phyloP scores from a whole-genome alignment of 2,797 vertebrate genomes.

The Hylomyscus alleni region DNA sequence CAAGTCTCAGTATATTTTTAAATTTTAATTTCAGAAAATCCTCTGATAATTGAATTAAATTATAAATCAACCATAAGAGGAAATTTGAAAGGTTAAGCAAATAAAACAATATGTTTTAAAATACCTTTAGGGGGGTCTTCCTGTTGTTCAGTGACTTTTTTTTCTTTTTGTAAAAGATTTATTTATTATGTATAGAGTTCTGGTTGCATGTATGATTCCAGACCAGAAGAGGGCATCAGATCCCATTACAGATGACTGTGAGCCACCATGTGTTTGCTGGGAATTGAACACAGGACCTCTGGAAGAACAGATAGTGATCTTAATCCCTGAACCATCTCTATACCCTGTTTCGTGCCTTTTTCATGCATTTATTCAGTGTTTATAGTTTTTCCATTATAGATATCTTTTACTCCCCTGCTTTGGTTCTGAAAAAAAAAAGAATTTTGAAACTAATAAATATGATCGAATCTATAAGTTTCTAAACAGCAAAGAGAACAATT shows the following conservation, averaged over 20 bases:
- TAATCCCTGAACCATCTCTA: no score
- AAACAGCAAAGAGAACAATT: background rate
- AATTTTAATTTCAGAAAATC: background rate
- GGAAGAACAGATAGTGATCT: no score
- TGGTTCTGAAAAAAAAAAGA: background rate
- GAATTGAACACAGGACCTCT: no score
- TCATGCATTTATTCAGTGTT: background rate
- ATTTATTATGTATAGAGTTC: no score
- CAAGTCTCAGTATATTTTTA: background rate
- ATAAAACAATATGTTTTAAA: background rate
- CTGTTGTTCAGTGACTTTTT: background rate
- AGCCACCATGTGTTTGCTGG: no score
- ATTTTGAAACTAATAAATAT: background rate
- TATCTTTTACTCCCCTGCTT: background rate
- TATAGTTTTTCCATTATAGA: background rate
- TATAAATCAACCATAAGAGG: background rate
- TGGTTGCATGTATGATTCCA: no score
- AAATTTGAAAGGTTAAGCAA: no score
- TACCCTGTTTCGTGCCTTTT: background rate
- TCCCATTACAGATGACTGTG: no score
- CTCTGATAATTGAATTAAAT: background rate
- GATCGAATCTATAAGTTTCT: background rate
- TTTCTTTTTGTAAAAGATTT: no score
- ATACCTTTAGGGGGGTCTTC: background rate
- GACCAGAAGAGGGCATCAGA: no score